Evolutionary conservation across 2,113 vertebrate species (phyloP).

Genomic region (Leptocoma aspasia): DNA sequence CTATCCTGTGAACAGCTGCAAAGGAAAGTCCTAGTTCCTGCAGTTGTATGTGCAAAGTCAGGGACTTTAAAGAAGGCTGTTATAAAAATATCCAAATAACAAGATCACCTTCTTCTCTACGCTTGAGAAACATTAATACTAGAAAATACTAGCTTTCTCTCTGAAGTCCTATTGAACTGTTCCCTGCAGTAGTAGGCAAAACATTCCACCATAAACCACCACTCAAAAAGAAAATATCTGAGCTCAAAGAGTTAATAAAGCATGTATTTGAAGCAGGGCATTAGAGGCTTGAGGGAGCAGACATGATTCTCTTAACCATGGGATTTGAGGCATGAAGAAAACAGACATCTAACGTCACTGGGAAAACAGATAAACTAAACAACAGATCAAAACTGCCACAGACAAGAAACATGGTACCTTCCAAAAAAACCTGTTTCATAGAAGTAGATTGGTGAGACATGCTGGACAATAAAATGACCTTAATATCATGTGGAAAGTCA

Average conservation of each 20-base stretch:
- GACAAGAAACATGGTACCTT: not conserved
- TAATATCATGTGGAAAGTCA: not conserved
- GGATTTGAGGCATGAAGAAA: not conserved
- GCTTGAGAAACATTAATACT: not conserved
- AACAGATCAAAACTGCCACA: not conserved
- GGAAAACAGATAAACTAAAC: not conserved
- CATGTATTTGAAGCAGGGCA: not conserved
- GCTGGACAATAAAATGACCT: not conserved
- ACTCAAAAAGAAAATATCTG: not conserved
- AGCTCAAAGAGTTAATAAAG: not conserved
- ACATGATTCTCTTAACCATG: not conserved
- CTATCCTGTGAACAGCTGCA: not conserved
- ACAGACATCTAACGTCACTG: not conserved
- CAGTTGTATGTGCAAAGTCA: not conserved
- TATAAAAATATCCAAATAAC: not conserved
- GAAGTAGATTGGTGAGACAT: not conserved
- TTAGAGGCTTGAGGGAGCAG: not conserved
- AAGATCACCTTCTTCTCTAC: not conserved
- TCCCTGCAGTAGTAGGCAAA: not conserved
- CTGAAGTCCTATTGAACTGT: not conserved
- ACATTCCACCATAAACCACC: not conserved
- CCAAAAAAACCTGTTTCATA: not conserved
- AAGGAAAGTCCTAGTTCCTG: not conserved
- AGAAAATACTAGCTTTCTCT: not conserved
- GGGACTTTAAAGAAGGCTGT: not conserved